Conservation (phyloP, 2,888 invertebrate genomes). For the Lordiphosa andalusiaca region DNA sequence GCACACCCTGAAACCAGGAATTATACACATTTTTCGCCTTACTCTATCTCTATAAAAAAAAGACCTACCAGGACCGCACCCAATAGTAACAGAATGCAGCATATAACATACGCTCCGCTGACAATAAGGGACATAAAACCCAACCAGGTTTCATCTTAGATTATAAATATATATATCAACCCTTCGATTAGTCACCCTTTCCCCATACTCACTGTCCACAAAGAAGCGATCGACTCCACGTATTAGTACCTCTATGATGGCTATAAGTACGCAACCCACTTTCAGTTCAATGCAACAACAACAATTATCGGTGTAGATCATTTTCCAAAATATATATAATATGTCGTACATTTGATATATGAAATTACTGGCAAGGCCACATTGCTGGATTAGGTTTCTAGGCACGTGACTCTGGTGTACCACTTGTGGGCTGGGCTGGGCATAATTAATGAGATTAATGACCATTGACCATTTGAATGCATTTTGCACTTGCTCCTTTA, state of each 20-base stretch:
- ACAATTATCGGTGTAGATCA: slow-evolving; percentile 55
- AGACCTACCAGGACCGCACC: slow-evolving; percentile 45
- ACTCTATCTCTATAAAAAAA: no score
- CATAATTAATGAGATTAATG: slow-evolving; percentile 7
- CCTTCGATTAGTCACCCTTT: background rate
- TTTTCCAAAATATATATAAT: slow-evolving; percentile 12
- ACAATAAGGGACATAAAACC: slow-evolving; percentile 40
- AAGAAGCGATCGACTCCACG: slow-evolving; percentile 53
- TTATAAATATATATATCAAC: background rate
- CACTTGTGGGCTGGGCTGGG: slow-evolving; percentile 3
- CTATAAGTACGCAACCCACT: slow-evolving; percentile 57
- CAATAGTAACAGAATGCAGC: slow-evolving; percentile 46
- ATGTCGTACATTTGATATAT: background rate
- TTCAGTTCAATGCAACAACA: slow-evolving; percentile 52
- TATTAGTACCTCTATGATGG: slow-evolving; percentile 51
- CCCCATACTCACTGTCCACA: slow-evolving; percentile 48
- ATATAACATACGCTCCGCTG: slow-evolving; percentile 52
- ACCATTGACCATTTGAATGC: no score
- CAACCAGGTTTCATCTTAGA: slow-evolving; percentile 35
- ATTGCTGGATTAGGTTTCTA: slow-evolving; percentile 2
- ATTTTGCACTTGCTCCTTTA: slow-evolving; percentile 29
- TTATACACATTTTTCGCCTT: background rate
- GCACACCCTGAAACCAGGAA: slow-evolving; percentile 15
- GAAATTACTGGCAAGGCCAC: background rate
- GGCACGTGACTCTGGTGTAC: slow-evolving; percentile 3